A percentile compares a stretch with the other conserved stretches of the same genome.
These are phyloP conservation scores for Petrosia ficiformis DNA, from an alignment of 37 sponge, comb jelly and placozoan species.

Conservation along the genomic window DNA sequence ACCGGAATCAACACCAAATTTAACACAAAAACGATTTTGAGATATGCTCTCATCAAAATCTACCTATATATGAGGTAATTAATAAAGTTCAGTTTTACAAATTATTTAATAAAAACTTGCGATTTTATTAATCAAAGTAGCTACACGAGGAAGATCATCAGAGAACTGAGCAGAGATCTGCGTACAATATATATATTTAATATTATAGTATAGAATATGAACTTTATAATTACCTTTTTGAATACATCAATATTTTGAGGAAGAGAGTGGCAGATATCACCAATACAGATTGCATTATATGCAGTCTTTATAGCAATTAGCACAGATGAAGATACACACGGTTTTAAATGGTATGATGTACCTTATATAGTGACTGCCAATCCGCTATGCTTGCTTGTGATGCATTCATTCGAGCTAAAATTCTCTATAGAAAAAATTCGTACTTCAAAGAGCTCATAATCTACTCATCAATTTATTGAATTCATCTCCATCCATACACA, in stretches of 20 bases:
- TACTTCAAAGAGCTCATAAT: not conserved
- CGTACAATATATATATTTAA: not conserved
- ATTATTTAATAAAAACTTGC: constrained; percentile 31
- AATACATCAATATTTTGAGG: constrained; percentile 67
- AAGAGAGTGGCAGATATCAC: constrained; percentile 71
- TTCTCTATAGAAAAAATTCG: constrained; percentile 40
- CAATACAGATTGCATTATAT: constrained; percentile 82
- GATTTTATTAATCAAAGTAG: constrained; percentile 73
- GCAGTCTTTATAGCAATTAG: constrained; percentile 38
- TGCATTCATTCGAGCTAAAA: constrained; percentile 70
- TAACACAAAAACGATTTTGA: constrained; percentile 89
- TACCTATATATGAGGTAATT: constrained; percentile 38
- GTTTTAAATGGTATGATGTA: not conserved
- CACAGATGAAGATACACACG: not conserved
- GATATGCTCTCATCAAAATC: constrained; percentile 87
- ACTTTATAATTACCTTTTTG: constrained; percentile 40
- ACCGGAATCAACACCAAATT: constrained; percentile 74
- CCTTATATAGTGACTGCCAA: constrained; percentile 89
- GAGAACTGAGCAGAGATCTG: constrained; percentile 53
- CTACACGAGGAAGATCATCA: constrained; percentile 60
- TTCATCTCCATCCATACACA: too few species aligned
- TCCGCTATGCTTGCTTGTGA: constrained; percentile 76
- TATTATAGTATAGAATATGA: too few species aligned
- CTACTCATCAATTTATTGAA: too few species aligned
- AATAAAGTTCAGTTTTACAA: not conserved